Evolutionary conservation across 1,140 invertebrate species (phyloP).

Genomic region (Drosophila bocki): DNA sequence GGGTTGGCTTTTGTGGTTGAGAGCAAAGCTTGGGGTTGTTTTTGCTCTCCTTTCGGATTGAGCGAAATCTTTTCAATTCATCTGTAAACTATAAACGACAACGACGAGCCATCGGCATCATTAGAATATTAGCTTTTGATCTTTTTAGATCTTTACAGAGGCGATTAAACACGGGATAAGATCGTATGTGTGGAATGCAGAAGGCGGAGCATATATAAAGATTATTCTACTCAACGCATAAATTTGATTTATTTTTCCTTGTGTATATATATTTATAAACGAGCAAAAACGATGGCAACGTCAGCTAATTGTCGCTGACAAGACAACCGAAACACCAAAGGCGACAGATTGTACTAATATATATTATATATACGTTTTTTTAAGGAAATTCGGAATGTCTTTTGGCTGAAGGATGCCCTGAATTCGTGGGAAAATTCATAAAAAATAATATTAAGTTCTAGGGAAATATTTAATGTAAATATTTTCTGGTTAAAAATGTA

Average conservation of each 20-base stretch:
- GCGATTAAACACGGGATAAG: conserved; percentile 31
- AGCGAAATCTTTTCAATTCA: conserved; percentile 36
- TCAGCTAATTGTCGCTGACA: conserved; percentile 78
- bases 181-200: conserved; percentile 24
- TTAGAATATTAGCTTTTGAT: conserved; percentile 49
- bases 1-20: conserved; percentile 74
- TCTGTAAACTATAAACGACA: conserved; percentile 28
- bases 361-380: conserved; percentile 9
- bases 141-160: conserved; percentile 37
- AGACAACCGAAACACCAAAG: conserved; percentile 36
- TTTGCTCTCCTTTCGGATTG: background rate
- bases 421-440: background rate
- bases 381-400: background rate
- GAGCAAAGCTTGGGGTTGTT: conserved; percentile 39
- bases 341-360: conserved; percentile 18
- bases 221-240: conserved; percentile 54
- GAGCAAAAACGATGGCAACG: conserved; percentile 47
- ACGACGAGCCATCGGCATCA: conserved; percentile 27
- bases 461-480: background rate
- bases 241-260: conserved; percentile 76
- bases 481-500: background rate
- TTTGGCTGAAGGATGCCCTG: conserved; percentile 13
- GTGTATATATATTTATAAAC: conserved; percentile 74
- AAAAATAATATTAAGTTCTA: background rate
- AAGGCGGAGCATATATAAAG: conserved; percentile 17